A percentile compares a stretch with the other conserved stretches of the same genome.
Evolutionary conservation across 2,113 vertebrate genomes (phyloP).

Genomic region (Aptenodytes forsteri): DNA sequence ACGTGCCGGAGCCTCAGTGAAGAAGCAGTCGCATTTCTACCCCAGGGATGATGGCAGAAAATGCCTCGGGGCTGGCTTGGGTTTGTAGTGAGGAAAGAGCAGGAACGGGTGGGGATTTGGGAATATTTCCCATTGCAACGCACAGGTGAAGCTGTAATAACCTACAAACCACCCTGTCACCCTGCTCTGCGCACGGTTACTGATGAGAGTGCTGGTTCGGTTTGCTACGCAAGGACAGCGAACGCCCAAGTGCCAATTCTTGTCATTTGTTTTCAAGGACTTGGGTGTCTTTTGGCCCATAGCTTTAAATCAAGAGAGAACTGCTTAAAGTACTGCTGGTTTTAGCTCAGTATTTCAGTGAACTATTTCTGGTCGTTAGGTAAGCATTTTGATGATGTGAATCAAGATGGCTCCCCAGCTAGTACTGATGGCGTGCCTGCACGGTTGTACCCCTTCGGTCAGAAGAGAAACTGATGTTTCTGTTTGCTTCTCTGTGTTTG

Average conservation of each 20-base stretch:
- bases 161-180: neutral
- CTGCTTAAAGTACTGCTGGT: neutral
- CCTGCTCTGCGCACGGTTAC: fast-evolving
- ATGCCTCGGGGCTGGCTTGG: fast-evolving
- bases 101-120: neutral
- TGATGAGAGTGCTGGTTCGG: neutral
- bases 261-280: neutral
- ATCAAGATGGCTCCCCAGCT: neutral
- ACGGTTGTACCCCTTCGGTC: neutral
- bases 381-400: neutral
- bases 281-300: neutral
- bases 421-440: neutral
- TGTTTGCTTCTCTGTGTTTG: neutral
- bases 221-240: neutral
- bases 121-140: neutral
- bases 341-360: neutral
- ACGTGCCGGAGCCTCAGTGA: fast-evolving
- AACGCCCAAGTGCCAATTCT: neutral
- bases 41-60: neutral
- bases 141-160: neutral
- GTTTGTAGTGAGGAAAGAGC: neutral
- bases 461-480: neutral
- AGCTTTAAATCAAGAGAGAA: neutral
- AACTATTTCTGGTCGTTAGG: neutral
- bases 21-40: neutral